Conservation (phyloP, 2,888 invertebrate species). For the Oscheius myriophilus region DNA sequence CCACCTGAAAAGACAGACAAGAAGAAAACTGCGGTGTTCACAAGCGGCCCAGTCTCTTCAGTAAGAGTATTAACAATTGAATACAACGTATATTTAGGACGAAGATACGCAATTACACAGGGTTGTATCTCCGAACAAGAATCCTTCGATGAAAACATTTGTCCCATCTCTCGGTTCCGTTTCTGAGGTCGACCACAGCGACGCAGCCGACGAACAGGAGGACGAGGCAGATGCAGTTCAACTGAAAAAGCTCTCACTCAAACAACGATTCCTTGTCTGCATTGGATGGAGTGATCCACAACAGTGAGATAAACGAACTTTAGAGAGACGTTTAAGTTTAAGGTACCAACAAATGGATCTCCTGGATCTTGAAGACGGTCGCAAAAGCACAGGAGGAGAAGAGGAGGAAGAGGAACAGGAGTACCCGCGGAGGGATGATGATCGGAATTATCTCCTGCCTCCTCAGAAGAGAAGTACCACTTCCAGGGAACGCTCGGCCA, state of each 20-base stretch:
- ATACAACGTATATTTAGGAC: no score
- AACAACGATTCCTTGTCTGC: conserved; percentile 62
- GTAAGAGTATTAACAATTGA: no score
- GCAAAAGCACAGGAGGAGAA: conserved; percentile 9
- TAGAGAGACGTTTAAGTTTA: background rate
- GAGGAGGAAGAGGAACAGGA: conserved; percentile 29
- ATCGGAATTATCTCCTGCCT: conserved; percentile 41
- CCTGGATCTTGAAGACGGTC: conserved; percentile 36
- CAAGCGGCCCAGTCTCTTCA: conserved; percentile 12
- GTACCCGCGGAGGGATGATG: conserved; percentile 32
- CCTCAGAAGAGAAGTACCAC: conserved; percentile 36
- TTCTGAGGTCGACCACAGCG: conserved; percentile 55
- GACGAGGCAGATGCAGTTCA: conserved; percentile 36
- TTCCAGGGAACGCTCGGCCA: conserved; percentile 38
- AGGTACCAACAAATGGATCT: no score
- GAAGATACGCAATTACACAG: conserved; percentile 44
- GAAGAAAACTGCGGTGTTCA: conserved; percentile 24
- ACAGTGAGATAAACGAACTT: conserved; percentile 31
- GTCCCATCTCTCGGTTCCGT: conserved; percentile 59
- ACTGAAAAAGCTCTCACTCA: conserved; percentile 49
- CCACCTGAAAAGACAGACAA: conserved; percentile 29
- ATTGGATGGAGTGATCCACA: conserved; percentile 63
- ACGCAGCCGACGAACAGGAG: conserved; percentile 49
- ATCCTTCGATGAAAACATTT: conserved; percentile 43
- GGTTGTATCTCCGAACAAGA: conserved; percentile 32